Conservation (phyloP, 2,797 vertebrate genomes). For the Picus viridis region DNA sequence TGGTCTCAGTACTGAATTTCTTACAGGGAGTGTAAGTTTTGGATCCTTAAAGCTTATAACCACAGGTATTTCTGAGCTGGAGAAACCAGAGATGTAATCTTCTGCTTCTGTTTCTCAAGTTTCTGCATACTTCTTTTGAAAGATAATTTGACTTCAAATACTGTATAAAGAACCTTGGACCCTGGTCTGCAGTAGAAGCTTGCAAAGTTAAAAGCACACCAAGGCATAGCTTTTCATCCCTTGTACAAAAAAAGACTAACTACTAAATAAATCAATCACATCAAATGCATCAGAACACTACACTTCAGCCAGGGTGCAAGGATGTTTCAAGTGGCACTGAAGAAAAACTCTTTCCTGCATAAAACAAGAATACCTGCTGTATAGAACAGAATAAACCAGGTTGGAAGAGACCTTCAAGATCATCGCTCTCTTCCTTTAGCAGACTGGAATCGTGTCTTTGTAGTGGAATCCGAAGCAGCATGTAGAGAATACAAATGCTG, state of each 20-base stretch:
- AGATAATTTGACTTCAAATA: background rate
- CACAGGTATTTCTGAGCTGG: slow-evolving; percentile 21
- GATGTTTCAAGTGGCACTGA: background rate
- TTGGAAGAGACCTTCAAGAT: too few relatives aligned
- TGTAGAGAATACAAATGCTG: background rate
- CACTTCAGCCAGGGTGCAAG: background rate
- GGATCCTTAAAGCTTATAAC: background rate
- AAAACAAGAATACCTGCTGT: background rate
- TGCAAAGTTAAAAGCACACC: background rate
- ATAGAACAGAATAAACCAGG: too few relatives aligned
- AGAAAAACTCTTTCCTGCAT: background rate
- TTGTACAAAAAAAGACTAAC: background rate
- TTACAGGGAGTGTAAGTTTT: background rate
- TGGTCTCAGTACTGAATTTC: background rate
- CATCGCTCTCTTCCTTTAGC: background rate
- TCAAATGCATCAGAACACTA: background rate
- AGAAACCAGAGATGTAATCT: background rate
- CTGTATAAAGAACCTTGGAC: background rate
- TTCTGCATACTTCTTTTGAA: background rate
- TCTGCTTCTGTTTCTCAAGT: slow-evolving; percentile 13
- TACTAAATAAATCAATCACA: background rate
- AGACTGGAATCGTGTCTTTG: background rate
- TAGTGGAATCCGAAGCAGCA: background rate
- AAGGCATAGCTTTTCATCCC: background rate
- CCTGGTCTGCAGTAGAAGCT: background rate